Evolutionary conservation across 1,140 invertebrate species (phyloP).

Genomic region (Pseudomyrmex sp.): DNA sequence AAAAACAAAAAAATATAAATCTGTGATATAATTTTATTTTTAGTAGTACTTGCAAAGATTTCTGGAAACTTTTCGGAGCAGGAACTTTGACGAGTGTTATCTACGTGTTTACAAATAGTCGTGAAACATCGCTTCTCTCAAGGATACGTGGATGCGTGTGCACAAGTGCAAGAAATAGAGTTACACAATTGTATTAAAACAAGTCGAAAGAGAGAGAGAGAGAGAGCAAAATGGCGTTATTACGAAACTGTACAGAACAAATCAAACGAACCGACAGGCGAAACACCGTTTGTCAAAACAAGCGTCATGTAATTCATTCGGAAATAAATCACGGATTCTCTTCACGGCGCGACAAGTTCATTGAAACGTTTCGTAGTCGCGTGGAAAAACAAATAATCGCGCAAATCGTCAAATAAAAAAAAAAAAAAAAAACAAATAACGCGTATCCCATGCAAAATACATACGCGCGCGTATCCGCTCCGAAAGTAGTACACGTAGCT

Average conservation of each 20-base stretch:
- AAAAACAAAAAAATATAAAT: background rate
- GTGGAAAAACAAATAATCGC: background rate
- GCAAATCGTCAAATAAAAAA: slow-evolving; percentile 36
- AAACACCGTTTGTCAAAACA: background rate
- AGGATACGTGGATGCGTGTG: slow-evolving; percentile 44
- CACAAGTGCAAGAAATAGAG: background rate
- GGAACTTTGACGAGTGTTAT: slow-evolving; percentile 43
- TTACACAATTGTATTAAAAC: background rate
- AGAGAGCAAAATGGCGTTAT: background rate
- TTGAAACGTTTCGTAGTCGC: background rate
- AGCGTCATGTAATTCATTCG: background rate
- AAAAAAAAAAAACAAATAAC: slow-evolving; percentile 4
- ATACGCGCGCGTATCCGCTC: background rate
- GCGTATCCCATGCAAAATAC: background rate
- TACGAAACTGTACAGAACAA: too few relatives aligned
- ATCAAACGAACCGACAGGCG: background rate
- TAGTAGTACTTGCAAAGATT: background rate
- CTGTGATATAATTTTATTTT: background rate
- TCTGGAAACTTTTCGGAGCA: background rate
- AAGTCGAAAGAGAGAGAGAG: too few relatives aligned
- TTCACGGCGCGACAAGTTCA: background rate
- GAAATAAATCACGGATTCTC: slow-evolving; percentile 21
- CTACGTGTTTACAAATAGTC: slow-evolving; percentile 22
- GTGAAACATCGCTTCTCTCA: slow-evolving; percentile 39
- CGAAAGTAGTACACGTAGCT: slow-evolving; percentile 13